Evolutionary conservation across 2,113 vertebrate genomes (phyloP), one percentile per base, ranked within the genome.

Genomic region (Salminus brasiliensis): DNA sequence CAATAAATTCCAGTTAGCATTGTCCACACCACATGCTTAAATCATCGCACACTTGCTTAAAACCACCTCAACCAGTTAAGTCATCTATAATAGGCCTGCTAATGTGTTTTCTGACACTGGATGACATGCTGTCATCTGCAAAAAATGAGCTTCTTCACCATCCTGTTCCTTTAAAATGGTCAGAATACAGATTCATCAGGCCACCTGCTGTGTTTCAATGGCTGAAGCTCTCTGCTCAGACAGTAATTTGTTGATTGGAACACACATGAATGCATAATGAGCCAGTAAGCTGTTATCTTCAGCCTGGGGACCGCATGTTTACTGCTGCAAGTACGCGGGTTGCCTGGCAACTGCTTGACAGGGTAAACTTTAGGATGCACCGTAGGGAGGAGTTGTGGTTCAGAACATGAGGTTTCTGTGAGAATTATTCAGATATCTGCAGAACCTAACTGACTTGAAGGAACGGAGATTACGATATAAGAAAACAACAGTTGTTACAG

Each of bases 281-380:
- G 78, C 69, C 65, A 63, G 60, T 73, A 81, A 83, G 57, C 59
- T 55, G 63, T 41, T 76, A 47, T 70, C 60, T 47, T 68, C 45
- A 68, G 57, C 59, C 62, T 74, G 30, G 82, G 74, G 80, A 84
- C 57, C 27, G 30, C 71, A 63, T 83, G 81, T 81, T 85, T 85
- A 85, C 63, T 52, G 25, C 78, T 73, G 78, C 32, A 67, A 49
- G 65, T 78, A 74, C 11, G 32, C 1, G 12, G 12, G 78, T 83
- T 83, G 81, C 85, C 59, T 74, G 29, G 83, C 81, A 87, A 87
- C 83, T 41, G 66, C 45, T 81, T 36, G 57, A 72, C 71, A 78
- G 13, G 80, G 77, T 81, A 72, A 45, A 60, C 39, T 81, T 66
- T 72, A 72, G 60, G 74, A 73, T 62, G 77, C 39, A 76, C 76